Evolutionary conservation across 1,140 invertebrate genomes (phyloP).

Genomic region (Doryteuthis pealeii): DNA sequence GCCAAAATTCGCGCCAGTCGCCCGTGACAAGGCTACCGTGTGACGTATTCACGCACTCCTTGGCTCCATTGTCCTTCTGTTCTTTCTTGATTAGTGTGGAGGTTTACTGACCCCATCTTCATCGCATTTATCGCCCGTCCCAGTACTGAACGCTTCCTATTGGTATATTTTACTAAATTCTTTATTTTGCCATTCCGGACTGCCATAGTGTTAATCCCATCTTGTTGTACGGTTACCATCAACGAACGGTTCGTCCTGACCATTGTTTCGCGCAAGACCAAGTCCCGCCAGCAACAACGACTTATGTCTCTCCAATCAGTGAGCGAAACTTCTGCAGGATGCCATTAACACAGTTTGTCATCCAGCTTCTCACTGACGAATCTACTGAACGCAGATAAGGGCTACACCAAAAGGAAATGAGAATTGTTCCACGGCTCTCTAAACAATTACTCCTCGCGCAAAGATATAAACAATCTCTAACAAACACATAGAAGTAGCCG

Average conservation of each 20-base stretch:
- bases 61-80: constrained; percentile 44
- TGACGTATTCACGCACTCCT: constrained; percentile 37
- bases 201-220: constrained; percentile 43
- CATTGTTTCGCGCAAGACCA: not conserved
- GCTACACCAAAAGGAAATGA: too few species aligned
- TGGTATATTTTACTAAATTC: constrained; percentile 32
- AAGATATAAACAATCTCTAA: too few species aligned
- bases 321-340: too few species aligned
- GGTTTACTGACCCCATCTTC: constrained; percentile 47
- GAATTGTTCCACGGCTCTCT: too few species aligned
- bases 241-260: constrained; percentile 24
- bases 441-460: too few species aligned
- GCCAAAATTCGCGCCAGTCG: constrained; percentile 19
- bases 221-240: constrained; percentile 42
- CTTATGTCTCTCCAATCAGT: too few species aligned
- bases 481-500: too few species aligned
- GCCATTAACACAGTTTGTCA: too few species aligned
- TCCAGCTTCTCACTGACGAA: too few species aligned
- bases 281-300: too few species aligned
- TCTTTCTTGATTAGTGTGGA: constrained; percentile 48
- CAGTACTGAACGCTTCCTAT: constrained; percentile 24
- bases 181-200: constrained; percentile 33
- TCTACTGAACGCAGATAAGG: too few species aligned
- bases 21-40: constrained; percentile 33
- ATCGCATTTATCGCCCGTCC: constrained; percentile 35